phyloP scores from a whole-genome alignment of 1,140 invertebrate genomes.

The Bombus terrestris region DNA sequence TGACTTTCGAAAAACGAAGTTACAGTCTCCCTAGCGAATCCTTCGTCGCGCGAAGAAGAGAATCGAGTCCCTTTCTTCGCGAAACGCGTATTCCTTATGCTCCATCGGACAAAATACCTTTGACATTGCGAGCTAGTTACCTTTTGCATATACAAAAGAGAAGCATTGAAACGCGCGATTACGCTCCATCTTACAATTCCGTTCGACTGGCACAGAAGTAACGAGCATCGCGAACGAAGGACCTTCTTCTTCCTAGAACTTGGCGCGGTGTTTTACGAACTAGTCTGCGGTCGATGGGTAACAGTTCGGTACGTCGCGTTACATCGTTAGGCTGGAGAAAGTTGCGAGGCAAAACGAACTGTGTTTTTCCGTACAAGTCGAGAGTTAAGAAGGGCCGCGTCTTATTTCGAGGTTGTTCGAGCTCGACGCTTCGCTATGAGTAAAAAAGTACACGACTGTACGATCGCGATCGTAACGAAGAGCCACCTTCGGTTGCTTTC shows the following conservation, averaged over 20 bases:
- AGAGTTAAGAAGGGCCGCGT: neutral
- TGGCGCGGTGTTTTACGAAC: neutral
- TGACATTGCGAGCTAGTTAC: neutral
- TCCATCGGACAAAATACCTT: neutral
- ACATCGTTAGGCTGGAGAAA: neutral
- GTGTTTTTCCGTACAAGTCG: neutral
- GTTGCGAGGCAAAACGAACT: neutral
- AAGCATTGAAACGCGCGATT: neutral
- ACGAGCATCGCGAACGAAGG: neutral
- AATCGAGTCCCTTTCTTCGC: neutral
- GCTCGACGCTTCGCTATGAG: neutral
- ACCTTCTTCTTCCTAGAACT: neutral
- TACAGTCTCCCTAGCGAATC: neutral
- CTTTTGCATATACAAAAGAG: neutral
- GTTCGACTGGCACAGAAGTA: neutral
- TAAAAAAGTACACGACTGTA: neutral
- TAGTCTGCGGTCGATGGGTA: no score
- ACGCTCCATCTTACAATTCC: neutral
- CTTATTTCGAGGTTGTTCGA: neutral
- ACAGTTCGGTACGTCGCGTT: neutral
- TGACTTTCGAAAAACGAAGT: neutral
- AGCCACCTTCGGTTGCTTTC: slow-evolving; percentile 1
- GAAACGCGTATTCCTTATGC: neutral
- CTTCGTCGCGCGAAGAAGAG: neutral
- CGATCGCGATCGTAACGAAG: neutral